Conservation (phyloP, 1,140 invertebrate genomes). For the Drosophila elegans region DNA sequence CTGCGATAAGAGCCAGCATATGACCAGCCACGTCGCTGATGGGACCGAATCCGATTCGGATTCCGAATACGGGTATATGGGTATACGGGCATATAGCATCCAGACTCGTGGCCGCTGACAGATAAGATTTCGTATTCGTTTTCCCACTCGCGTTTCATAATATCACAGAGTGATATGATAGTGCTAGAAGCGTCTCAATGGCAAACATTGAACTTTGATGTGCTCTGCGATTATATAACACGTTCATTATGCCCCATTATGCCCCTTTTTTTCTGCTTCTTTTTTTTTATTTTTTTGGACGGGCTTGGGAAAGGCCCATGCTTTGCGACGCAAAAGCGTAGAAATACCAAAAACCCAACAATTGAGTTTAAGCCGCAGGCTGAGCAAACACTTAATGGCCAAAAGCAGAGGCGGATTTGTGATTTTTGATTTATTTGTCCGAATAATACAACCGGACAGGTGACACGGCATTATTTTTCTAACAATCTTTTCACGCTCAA, state of each 20-base stretch:
- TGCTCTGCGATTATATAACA: slow-evolving; percentile 42
- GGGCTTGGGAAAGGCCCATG: slow-evolving; percentile 22
- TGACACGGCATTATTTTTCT: slow-evolving; percentile 17
- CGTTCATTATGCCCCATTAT: slow-evolving; percentile 41
- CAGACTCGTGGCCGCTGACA: slow-evolving; percentile 17
- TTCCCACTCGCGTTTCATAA: slow-evolving; percentile 44
- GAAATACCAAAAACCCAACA: slow-evolving; percentile 15
- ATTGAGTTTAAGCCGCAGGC: slow-evolving; percentile 32
- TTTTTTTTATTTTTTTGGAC: not conserved
- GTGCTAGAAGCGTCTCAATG: slow-evolving; percentile 44
- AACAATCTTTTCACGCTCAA: slow-evolving; percentile 37
- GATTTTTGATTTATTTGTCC: slow-evolving; percentile 22
- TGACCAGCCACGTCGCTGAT: slow-evolving; percentile 47
- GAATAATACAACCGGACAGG: not conserved
- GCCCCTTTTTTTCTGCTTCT: not conserved
- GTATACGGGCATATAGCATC: slow-evolving; percentile 25
- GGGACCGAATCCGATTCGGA: slow-evolving; percentile 25
- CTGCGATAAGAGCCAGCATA: slow-evolving; percentile 53
- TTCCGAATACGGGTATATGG: slow-evolving; percentile 1
- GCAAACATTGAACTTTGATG: slow-evolving; percentile 51
- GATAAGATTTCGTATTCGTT: slow-evolving; percentile 43
- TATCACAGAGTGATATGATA: slow-evolving; percentile 47
- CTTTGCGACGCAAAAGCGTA: slow-evolving; percentile 24
- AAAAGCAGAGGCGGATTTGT: slow-evolving; percentile 19
- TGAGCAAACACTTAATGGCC: slow-evolving; percentile 28